These are phyloP conservation scores for Etheostoma perlongum DNA, from an alignment of 2,797 vertebrate genomes.

Conservation along the genomic window DNA sequence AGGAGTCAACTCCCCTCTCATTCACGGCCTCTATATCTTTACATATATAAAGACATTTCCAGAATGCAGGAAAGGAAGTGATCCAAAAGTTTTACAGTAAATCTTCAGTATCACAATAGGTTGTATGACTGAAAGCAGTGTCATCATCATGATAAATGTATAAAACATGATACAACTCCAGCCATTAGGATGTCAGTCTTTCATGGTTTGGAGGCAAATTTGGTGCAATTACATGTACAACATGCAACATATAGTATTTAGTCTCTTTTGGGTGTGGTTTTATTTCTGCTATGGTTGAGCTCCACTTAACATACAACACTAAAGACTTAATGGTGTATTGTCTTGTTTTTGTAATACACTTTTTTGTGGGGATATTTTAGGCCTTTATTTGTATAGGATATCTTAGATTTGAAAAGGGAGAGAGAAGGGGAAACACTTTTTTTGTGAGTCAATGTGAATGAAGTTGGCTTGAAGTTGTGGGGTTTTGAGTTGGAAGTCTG, in stretches of 20 bases:
- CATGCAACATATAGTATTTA: neutral
- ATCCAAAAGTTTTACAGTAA: neutral
- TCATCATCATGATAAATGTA: neutral
- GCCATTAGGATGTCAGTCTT: neutral
- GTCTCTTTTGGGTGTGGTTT: neutral
- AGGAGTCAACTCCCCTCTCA: no score
- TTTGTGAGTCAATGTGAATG: neutral
- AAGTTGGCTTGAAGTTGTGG: neutral
- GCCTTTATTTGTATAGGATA: no score
- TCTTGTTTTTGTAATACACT: neutral
- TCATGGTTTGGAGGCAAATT: neutral
- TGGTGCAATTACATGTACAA: slow-evolving; percentile 7
- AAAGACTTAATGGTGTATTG: slow-evolving; percentile 3
- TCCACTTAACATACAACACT: neutral
- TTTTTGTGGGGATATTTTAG: neutral
- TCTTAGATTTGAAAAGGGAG: no score
- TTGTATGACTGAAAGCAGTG: slow-evolving; percentile 7
- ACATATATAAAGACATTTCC: no score
- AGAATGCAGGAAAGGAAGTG: no score
- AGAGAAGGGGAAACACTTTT: neutral
- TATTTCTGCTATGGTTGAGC: slow-evolving; percentile 4
- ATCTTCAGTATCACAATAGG: neutral
- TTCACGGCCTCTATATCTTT: no score
- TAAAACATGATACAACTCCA: neutral
- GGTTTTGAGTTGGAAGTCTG: neutral